These are phyloP conservation scores for Alcis repandata DNA, from an alignment of 2,888 invertebrate genomes.

Conservation along the genomic window DNA sequence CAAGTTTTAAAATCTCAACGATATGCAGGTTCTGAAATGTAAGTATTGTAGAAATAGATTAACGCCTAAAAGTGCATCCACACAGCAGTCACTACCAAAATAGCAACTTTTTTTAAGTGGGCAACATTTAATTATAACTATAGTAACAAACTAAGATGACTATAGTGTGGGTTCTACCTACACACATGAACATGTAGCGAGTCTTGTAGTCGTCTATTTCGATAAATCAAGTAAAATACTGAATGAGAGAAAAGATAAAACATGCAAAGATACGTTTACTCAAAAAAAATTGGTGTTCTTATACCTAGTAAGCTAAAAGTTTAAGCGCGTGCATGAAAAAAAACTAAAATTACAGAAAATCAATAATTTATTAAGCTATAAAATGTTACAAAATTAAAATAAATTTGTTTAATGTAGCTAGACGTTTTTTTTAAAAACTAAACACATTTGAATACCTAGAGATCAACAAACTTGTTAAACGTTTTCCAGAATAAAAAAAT, in stretches of 20 bases:
- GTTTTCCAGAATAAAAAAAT: background rate
- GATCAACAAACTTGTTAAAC: slow-evolving; percentile 12
- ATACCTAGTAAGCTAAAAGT: background rate
- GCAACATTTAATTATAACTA: too few relatives aligned
- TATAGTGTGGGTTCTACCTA: too few relatives aligned
- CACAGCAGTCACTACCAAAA: background rate
- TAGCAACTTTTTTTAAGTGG: background rate
- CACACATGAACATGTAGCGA: too few relatives aligned
- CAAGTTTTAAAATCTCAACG: slow-evolving; percentile 1
- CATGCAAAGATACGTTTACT: too few relatives aligned
- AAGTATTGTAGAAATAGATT: background rate
- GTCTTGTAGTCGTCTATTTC: too few relatives aligned
- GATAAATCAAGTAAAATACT: too few relatives aligned
- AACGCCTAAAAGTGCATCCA: background rate
- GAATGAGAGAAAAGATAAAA: too few relatives aligned
- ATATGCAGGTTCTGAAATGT: slow-evolving; percentile 14
- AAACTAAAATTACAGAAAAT: background rate
- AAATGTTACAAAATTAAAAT: slow-evolving; percentile 16
- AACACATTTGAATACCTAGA: slow-evolving; percentile 8
- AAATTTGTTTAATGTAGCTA: too few relatives aligned
- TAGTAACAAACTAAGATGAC: too few relatives aligned
- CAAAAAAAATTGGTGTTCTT: background rate
- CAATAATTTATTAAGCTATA: slow-evolving; percentile 13
- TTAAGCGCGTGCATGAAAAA: background rate
- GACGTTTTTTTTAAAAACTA: background rate